phyloP scores from a whole-genome alignment of 2,888 invertebrate species.

The Epinotia bilunana region DNA sequence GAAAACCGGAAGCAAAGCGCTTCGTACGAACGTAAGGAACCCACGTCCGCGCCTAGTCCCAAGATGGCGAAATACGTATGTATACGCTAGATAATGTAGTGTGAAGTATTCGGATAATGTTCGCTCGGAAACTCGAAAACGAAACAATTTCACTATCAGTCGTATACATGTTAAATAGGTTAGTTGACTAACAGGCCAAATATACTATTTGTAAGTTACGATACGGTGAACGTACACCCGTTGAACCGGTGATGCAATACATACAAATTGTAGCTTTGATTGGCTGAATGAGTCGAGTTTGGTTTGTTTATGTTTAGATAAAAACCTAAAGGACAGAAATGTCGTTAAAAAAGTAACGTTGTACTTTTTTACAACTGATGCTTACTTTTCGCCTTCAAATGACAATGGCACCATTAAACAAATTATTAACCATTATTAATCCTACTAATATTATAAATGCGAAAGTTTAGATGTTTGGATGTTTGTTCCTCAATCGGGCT shows the following conservation, averaged over 20 bases:
- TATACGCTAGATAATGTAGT: background rate
- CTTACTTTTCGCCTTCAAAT: background rate
- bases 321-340: background rate
- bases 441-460: too few relatives aligned
- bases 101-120: background rate
- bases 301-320: background rate
- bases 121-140: background rate
- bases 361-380: background rate
- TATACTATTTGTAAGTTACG: too few relatives aligned
- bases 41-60: too few relatives aligned
- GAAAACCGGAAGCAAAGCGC: too few relatives aligned
- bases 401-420: too few relatives aligned
- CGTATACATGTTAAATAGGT: background rate
- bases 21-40: too few relatives aligned
- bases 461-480: too few relatives aligned
- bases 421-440: too few relatives aligned
- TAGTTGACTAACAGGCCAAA: background rate
- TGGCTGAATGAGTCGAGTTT: background rate
- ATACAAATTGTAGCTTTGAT: background rate
- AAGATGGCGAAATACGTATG: too few relatives aligned
- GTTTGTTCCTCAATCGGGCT: too few relatives aligned
- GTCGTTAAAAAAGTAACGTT: background rate
- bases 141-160: conserved; percentile 1
- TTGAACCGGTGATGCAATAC: conserved; percentile 2
- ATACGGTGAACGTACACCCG: background rate